phyloP scores from a whole-genome alignment of 2,888 invertebrate genomes.

The Elaeidobius kamerunicus region DNA sequence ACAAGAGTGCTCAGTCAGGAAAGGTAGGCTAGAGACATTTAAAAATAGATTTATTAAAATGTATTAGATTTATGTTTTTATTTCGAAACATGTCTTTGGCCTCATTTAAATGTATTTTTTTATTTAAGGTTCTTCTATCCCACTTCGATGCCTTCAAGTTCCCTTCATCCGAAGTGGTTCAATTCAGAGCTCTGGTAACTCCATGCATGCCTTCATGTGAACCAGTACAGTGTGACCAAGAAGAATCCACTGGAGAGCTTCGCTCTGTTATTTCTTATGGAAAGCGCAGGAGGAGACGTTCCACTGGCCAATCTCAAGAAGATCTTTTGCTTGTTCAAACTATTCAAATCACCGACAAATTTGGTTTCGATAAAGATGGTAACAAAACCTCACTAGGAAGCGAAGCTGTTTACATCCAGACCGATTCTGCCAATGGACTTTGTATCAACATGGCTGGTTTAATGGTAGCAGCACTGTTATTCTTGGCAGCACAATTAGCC shows the following conservation, averaged over 20 bases:
- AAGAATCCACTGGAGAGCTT: conserved; percentile 78
- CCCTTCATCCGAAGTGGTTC: conserved; percentile 91
- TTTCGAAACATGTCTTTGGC: not conserved
- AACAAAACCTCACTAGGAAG: conserved; percentile 55
- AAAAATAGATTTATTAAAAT: not conserved
- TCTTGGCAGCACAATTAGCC: conserved; percentile 82
- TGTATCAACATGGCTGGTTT: conserved; percentile 79
- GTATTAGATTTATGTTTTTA: not conserved
- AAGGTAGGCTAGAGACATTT: conserved; percentile 57
- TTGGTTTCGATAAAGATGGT: conserved; percentile 73
- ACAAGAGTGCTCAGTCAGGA: conserved; percentile 75
- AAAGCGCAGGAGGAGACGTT: conserved; percentile 68
- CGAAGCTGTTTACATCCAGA: conserved; percentile 70
- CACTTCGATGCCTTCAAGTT: conserved; percentile 96
- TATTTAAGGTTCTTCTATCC: conserved; percentile 74
- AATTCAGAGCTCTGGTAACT: conserved; percentile 92
- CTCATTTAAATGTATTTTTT: not conserved
- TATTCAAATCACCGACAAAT: conserved; percentile 90
- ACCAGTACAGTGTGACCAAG: conserved; percentile 85
- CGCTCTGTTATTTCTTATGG: conserved; percentile 82
- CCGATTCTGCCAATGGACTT: conserved; percentile 52
- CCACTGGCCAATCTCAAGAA: conserved; percentile 59
- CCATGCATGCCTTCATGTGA: conserved; percentile 93
- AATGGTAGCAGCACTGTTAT: conserved; percentile 80
- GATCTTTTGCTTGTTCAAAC: conserved; percentile 86